Base-by-base conservation (phyloP, 2,797 vertebrate genomes). In the Tragelaphus eurycerus region DNA sequence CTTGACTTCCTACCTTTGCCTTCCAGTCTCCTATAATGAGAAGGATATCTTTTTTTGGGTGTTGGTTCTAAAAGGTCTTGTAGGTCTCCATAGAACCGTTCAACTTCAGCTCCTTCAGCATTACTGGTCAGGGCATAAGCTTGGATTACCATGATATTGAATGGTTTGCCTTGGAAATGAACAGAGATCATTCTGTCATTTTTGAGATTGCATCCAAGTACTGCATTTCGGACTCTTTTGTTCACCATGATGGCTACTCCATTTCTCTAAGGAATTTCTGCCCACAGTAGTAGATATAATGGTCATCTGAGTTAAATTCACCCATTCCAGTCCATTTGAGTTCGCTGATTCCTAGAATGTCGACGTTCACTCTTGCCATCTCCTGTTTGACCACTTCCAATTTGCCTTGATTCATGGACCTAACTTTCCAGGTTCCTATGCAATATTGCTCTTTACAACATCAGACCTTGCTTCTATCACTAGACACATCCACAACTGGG, bases 91-190 rank as follows among this genome's bases (percentile, higher is more conserved):
- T 10, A 34, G 16, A 34, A 34, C 14, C 1, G 0, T 62, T 62
- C 14, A 31, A 4, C 4, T 34, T 34, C 62, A 67, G 62, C 62
- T 64, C 19, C 62, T 67, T 67, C 8, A 19, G 62, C 2, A 0
- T 67, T 34, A n/a, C 62, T 67, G 31, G 31, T n/a, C 0, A 0
- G 0, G 16, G 4, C 31, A 34, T 67, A 19, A 31, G 19, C 31
- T 67, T 67, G 62, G 62, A 67, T 34, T 19, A 64, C 31, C 2
- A 2, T 64, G 62, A n/a, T 64, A 64, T 19, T 19, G 31, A 64
- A 64, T 64, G 16, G 31, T 64, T n/a, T 64, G 31, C 31, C 62
- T 64, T 64, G 62, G 62, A 34, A 34, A 67, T 0, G 4, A 67
- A 67, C n/a, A 67, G 16, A 34, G 62, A 34, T 34, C 8, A 34